phyloP scores from a whole-genome alignment of 2,888 invertebrate genomes.

The Acleris emargana region DNA sequence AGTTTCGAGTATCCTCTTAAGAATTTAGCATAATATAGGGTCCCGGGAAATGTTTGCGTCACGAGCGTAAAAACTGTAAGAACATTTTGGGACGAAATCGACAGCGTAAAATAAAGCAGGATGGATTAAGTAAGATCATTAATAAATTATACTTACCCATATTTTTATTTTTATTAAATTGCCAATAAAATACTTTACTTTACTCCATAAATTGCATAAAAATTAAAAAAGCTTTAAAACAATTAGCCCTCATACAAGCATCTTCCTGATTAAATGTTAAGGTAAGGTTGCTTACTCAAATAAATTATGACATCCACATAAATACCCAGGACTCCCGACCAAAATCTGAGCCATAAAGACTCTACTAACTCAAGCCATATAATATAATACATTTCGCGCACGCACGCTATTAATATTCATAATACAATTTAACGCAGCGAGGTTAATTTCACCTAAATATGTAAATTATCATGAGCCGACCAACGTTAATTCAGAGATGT shows the following conservation, averaged over 20 bases:
- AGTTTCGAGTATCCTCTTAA: slow-evolving; percentile 40
- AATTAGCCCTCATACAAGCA: background rate
- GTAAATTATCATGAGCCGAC: slow-evolving; percentile 85
- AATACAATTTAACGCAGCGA: slow-evolving; percentile 82
- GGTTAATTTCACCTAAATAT: slow-evolving; percentile 85
- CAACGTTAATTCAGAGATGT: slow-evolving; percentile 81
- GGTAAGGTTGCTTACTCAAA: background rate
- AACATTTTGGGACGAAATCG: background rate
- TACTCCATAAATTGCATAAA: too few relatives aligned
- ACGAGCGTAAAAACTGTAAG: slow-evolving; percentile 1
- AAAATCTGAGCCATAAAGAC: slow-evolving; percentile 73
- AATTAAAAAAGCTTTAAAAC: too few relatives aligned
- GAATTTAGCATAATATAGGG: slow-evolving; percentile 34
- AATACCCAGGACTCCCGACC: slow-evolving; percentile 44
- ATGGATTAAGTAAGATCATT: too few relatives aligned
- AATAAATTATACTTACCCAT: too few relatives aligned
- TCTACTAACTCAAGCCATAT: slow-evolving; percentile 59
- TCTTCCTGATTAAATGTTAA: background rate
- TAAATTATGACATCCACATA: slow-evolving; percentile 12
- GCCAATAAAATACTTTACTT: too few relatives aligned
- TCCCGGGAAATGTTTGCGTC: slow-evolving; percentile 15
- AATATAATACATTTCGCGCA: slow-evolving; percentile 67
- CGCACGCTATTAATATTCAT: slow-evolving; percentile 81
- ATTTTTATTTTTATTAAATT: too few relatives aligned
- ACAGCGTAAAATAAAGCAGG: background rate